Conservation (phyloP, 2,888 invertebrate genomes). For the Mythimna lalbum region DNA sequence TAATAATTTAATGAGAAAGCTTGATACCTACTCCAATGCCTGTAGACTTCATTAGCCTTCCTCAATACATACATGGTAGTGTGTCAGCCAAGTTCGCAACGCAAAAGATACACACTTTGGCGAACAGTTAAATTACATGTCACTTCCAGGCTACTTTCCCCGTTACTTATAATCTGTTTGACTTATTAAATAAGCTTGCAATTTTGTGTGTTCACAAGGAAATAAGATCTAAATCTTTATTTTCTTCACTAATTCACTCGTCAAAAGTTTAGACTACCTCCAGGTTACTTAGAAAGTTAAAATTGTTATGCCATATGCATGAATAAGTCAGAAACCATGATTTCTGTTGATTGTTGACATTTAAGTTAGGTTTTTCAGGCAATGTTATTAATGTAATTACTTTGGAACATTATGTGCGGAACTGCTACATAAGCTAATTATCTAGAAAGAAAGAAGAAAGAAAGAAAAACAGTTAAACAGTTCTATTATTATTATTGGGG, state of each 20-base stretch:
- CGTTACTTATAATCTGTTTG: not conserved
- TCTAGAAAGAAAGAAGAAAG: too few species aligned
- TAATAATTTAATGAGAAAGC: constrained; percentile 19
- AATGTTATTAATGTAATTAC: too few species aligned
- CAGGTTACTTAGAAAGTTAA: not conserved
- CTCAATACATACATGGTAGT: constrained; percentile 12
- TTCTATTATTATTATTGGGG: too few species aligned
- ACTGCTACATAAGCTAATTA: too few species aligned
- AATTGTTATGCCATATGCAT: not conserved
- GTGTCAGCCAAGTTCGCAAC: not conserved
- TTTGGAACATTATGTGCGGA: too few species aligned
- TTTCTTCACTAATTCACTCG: too few species aligned
- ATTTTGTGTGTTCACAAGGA: not conserved
- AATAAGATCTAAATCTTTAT: not conserved
- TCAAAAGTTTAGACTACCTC: not conserved
- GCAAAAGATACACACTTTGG: not conserved
- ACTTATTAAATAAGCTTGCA: not conserved
- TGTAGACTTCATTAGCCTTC: constrained; percentile 5
- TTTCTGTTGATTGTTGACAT: too few species aligned
- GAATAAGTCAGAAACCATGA: too few species aligned
- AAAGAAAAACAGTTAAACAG: too few species aligned
- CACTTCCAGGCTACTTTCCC: not conserved
- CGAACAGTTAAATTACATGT: not conserved
- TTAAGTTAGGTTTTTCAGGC: too few species aligned
- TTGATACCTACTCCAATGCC: not conserved